Base-by-base conservation (phyloP, 2,888 invertebrate species). In the Thymelicus acteon region DNA sequence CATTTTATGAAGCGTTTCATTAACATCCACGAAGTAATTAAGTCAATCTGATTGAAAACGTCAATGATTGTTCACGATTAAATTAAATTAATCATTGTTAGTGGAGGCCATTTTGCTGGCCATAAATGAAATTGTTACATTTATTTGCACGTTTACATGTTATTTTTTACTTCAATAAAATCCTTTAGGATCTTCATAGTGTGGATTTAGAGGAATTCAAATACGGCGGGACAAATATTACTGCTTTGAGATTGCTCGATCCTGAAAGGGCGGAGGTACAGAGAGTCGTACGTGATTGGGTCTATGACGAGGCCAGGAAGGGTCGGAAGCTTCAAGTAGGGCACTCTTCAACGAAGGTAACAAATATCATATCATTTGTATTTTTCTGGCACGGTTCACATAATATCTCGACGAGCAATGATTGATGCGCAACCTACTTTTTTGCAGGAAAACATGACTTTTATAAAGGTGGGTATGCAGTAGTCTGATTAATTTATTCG, bases 201-300 rank as follows among this genome's bases (percentile, higher is more conserved):
- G 96, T 99, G 48, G 97, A 98, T 90, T 94, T 99, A 82, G 98
- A 98, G 82, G 98, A 98, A 88, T 99, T 99, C 89, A 97, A 97
- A 86, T 98, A 98, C 87, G 98, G 98, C 8, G 98, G 98, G 47
- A 98, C 98, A 39, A 99, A 99, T 89, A 98, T 99, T 77, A 98
- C 99, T 1, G 98, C 98, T 6, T 96, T 99, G 84, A 96, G 98
- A 77, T 92, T 99, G 77, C 96, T 99, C 60, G 98, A 98, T 88
- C 97, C 97, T 37, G 96, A 96, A 74, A 95, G 96, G 76, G 95
- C 96, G n/a, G 96, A 97, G 79, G 96, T 98, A 39, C 95, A 96
- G 82, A 96, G 96, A 81, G 96, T 97, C 44, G 95, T 97, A 64
- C 95, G 96, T 75, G 96, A 97, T 78, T 98, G 97, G 97, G 96